These are phyloP conservation scores for Antennarius striatus DNA, from an alignment of 2,113 vertebrate species.

Conservation along the genomic window DNA sequence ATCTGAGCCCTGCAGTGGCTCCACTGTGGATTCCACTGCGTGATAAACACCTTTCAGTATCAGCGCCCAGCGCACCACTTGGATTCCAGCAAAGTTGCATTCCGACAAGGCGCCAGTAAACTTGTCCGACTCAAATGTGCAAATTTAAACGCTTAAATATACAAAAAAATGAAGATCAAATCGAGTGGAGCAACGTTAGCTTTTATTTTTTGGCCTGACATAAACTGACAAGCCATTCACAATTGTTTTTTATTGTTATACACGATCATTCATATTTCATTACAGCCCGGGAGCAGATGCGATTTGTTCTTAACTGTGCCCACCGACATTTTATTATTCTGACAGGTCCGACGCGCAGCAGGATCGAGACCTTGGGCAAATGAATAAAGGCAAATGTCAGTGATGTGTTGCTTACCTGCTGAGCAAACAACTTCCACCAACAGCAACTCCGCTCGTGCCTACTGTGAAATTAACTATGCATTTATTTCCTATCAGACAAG, in stretches of 20 bases:
- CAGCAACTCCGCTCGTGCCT: slow-evolving; percentile 61
- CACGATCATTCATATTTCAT: slow-evolving; percentile 11
- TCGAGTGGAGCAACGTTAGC: background rate
- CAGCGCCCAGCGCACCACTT: slow-evolving; percentile 50
- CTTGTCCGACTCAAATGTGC: slow-evolving; percentile 33
- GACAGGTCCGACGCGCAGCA: slow-evolving; percentile 57
- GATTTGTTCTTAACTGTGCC: slow-evolving; percentile 47
- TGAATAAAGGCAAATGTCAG: slow-evolving; percentile 68
- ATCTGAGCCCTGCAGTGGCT: slow-evolving; percentile 73
- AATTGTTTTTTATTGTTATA: slow-evolving; percentile 6
- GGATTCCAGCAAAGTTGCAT: slow-evolving; percentile 60
- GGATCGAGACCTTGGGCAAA: slow-evolving; percentile 53
- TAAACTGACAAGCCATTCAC: background rate
- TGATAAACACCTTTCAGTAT: slow-evolving; percentile 75
- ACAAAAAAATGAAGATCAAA: slow-evolving; percentile 4
- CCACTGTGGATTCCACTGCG: slow-evolving; percentile 72
- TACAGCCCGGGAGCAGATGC: slow-evolving; percentile 11
- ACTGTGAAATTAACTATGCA: slow-evolving; percentile 74
- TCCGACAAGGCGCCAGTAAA: slow-evolving; percentile 48
- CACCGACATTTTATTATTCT: slow-evolving; percentile 36
- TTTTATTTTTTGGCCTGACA: too few species aligned
- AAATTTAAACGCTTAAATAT: too few species aligned
- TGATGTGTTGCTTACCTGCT: slow-evolving; percentile 66
- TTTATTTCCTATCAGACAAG: slow-evolving; percentile 66
- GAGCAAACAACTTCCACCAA: slow-evolving; percentile 61